These are phyloP conservation scores for Drosophila subpulchrella DNA, from an alignment of 1,140 invertebrate genomes.

Conservation along the genomic window DNA sequence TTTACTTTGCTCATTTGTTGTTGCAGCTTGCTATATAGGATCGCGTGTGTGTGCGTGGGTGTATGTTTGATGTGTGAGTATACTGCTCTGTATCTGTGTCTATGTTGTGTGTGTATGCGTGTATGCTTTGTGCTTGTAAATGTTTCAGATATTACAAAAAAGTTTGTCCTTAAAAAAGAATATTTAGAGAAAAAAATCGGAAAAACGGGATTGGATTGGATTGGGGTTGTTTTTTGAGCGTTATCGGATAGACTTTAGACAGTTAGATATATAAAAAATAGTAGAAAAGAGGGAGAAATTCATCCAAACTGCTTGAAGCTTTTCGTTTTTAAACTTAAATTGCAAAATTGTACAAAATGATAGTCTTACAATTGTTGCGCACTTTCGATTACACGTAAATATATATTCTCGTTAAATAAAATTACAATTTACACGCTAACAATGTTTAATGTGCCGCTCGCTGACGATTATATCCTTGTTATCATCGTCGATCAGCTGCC, in stretches of 20 bases:
- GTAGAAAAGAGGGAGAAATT: slow-evolving; percentile 16
- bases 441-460: slow-evolving; percentile 69
- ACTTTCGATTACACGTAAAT: slow-evolving; percentile 43
- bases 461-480: slow-evolving; percentile 57
- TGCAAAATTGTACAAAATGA: slow-evolving; percentile 79
- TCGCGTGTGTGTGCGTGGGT: slow-evolving; percentile 49
- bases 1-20: slow-evolving; percentile 75
- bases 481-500: slow-evolving; percentile 41
- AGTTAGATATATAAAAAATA: slow-evolving; percentile 20
- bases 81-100: slow-evolving; percentile 33
- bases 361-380: slow-evolving; percentile 64
- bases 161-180: slow-evolving; percentile 23
- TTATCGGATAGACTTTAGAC: slow-evolving; percentile 3
- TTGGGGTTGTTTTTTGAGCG: slow-evolving; percentile 12
- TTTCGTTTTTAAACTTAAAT: slow-evolving; percentile 65
- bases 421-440: slow-evolving; percentile 78
- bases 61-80: slow-evolving; percentile 44
- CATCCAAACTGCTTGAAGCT: slow-evolving; percentile 61
- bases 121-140: slow-evolving; percentile 73
- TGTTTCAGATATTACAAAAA: slow-evolving; percentile 52
- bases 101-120: slow-evolving; percentile 51
- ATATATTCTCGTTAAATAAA: slow-evolving; percentile 66
- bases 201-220: background rate
- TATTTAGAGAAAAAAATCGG: background rate
- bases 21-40: slow-evolving; percentile 75